These are phyloP conservation scores for Acestrorhynchus altus DNA, from an alignment of 2,797 vertebrate genomes.

Conservation along the genomic window DNA sequence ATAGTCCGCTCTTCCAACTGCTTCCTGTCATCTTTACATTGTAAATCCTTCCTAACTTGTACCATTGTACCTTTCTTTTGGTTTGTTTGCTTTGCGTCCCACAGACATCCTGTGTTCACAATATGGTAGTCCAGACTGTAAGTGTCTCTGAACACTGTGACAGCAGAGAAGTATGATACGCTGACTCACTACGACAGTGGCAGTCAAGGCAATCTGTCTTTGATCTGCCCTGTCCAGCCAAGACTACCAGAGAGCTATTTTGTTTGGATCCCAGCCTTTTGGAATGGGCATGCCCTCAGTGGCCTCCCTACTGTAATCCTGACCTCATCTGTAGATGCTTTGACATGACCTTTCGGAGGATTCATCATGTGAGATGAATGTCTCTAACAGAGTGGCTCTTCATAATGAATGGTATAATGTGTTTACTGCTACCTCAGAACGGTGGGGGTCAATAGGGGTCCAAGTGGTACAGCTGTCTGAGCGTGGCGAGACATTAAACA, in stretches of 20 bases:
- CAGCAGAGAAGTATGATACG: background rate
- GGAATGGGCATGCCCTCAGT: background rate
- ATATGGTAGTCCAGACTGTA: background rate
- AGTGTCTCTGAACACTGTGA: background rate
- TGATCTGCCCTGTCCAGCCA: background rate
- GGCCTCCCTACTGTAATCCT: constrained; percentile 24
- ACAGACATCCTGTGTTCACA: background rate
- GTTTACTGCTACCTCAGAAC: background rate
- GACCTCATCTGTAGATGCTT: constrained; percentile 4
- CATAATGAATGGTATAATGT: background rate
- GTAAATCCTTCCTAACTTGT: constrained; percentile 47
- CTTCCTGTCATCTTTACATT: constrained; percentile 53
- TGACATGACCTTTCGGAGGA: background rate
- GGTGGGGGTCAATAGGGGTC: too few relatives aligned
- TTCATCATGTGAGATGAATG: background rate
- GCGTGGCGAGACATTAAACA: too few relatives aligned
- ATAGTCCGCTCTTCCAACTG: background rate
- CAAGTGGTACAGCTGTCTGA: too few relatives aligned
- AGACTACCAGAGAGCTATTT: constrained; percentile 10
- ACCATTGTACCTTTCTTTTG: background rate
- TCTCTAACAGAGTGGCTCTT: background rate
- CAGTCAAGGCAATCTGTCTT: background rate
- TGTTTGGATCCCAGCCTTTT: constrained; percentile 19
- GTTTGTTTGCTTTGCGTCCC: constrained; percentile 1
- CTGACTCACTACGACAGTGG: background rate